Percentiles rank a stretch among this genome's conserved stretches.
Conservation (phyloP, 2,888 invertebrate genomes). For the Synanthedon vespiformis region DNA sequence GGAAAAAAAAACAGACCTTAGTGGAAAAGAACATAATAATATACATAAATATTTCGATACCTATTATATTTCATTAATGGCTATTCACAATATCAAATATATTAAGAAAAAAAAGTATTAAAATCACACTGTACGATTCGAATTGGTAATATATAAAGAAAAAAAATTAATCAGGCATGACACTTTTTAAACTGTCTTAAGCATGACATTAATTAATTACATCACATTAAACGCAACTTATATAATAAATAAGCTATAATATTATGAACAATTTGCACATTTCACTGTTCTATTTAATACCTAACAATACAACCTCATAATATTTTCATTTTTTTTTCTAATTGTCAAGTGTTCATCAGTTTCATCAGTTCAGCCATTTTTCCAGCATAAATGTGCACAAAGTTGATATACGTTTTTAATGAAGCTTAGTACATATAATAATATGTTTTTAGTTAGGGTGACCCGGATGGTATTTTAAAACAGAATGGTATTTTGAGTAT, state of each 20-base stretch:
- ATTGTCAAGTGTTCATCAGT: conserved; percentile 3
- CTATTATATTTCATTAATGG: no score
- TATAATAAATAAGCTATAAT: conserved; percentile 38
- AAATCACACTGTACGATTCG: no score
- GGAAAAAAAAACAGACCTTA: no score
- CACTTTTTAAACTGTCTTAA: conserved; percentile 30
- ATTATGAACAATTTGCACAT: conserved; percentile 22
- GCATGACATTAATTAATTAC: conserved; percentile 24
- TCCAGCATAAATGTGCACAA: not conserved
- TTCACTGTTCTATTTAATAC: conserved; percentile 9
- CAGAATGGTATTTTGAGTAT: conserved; percentile 51
- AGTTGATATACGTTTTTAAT: conserved; percentile 19
- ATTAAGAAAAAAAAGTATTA: no score
- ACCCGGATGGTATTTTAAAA: conserved; percentile 54
- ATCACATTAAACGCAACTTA: conserved; percentile 58
- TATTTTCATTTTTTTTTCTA: not conserved
- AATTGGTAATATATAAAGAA: no score
- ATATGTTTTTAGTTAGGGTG: conserved; percentile 24
- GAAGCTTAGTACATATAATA: conserved; percentile 39
- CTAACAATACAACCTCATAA: not conserved
- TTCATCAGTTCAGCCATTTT: not conserved
- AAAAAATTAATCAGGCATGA: conserved; percentile 28
- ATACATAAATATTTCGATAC: no score
- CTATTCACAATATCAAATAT: no score
- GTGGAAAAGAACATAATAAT: no score